Percentiles rank a stretch among this genome's conserved stretches.
Evolutionary conservation across 2,113 vertebrate genomes (phyloP).

Genomic region (Delphinus delphis): DNA sequence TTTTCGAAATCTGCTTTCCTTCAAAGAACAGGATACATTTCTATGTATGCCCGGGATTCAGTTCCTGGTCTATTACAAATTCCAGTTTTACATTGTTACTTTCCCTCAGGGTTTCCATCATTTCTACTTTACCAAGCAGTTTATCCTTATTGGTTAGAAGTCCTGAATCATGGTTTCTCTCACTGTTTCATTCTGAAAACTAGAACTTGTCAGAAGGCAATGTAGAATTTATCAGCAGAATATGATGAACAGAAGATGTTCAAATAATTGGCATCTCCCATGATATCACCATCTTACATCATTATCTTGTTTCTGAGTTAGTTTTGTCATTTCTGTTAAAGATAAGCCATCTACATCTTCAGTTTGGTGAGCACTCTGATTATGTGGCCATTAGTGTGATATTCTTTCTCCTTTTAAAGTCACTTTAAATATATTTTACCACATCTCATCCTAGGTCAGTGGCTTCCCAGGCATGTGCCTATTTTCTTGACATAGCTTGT

Average conservation of each 20-base stretch:
- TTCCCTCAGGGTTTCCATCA: conserved; percentile 30
- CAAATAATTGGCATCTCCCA: neutral
- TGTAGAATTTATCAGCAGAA: neutral
- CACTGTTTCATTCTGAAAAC: conserved; percentile 3
- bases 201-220: neutral
- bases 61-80: neutral
- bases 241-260: neutral
- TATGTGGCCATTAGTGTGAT: neutral
- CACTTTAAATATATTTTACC: neutral
- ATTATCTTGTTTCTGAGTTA: neutral
- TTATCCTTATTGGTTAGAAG: neutral
- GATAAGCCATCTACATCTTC: neutral
- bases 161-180: neutral
- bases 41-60: neutral
- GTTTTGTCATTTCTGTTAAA: conserved; percentile 13
- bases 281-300: neutral
- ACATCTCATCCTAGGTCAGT: neutral
- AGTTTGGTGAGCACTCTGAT: neutral
- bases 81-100: neutral
- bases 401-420: neutral
- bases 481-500: neutral
- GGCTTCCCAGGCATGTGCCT: neutral
- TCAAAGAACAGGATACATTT: conserved; percentile 19
- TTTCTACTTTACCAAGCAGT: conserved; percentile 40
- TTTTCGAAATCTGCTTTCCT: conserved; percentile 8